Evolutionary conservation across 2,888 invertebrate genomes (phyloP), one percentile per base, ranked within the genome.

Genomic region (Calameuta pallipes): DNA sequence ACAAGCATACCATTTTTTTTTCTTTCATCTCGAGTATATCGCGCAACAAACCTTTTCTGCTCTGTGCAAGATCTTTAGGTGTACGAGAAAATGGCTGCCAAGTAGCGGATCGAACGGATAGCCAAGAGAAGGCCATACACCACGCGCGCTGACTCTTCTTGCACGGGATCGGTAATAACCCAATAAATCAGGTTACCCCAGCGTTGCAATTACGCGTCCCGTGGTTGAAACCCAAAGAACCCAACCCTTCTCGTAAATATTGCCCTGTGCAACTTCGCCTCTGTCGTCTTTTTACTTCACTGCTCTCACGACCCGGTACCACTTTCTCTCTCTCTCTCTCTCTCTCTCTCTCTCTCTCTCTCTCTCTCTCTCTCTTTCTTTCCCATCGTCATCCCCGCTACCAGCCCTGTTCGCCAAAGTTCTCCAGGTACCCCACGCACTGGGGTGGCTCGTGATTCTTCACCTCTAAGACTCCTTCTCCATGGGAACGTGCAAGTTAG

Each of bases 211-310:
- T 90, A 90, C 89, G 56, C 56, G 87, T 87, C 83, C 84, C 82
- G 76, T 83, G 83, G 83, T 80, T 85, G 83, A 84, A 83, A 85
- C 86, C 84, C 82, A 80, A 79, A 82, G 84, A 85, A 89, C 88
- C 89, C 87, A 88, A 85, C 90, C 89, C 89, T 89, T 88, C 89
- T 90, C 89, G 89, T 89, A 89, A 89, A 89, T 89, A 89, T 88
- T 86, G 87, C 88, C 87, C 89, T 85, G 83, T 83, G 80, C 76
- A 79, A 77, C 82, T 83, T 82, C 80, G 73, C 73, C 77, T 77
- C 74, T 74, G 71, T 78, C 68, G 33, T 75, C 79, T 76, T 82
- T 79, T 85, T 85, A 73, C 78, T 68, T 79, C 75, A 31, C 75
- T 82, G 84, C 79, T 87, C 87, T 82, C 87, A 87, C 87, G 87